Evolutionary conservation across 2,113 vertebrate genomes (phyloP).

Genomic region (Pyrgilauda ruficollis): DNA sequence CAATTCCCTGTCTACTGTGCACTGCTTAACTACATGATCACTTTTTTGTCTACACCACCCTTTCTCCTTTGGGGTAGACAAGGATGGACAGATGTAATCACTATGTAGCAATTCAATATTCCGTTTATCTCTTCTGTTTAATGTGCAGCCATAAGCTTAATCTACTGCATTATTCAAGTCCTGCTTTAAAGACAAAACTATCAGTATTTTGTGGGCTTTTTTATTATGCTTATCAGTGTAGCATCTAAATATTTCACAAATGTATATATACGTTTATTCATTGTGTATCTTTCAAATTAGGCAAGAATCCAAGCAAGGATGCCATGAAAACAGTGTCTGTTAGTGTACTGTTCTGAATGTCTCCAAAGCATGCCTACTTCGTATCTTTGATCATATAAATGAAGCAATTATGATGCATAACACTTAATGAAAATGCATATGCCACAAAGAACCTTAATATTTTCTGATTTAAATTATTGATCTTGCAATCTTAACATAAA

Average conservation of each 20-base stretch:
- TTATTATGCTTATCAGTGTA: not conserved
- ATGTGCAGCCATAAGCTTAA: not conserved
- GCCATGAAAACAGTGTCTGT: not conserved
- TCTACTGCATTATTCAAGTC: not conserved
- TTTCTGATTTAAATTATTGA: not conserved
- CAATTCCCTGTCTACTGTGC: not conserved
- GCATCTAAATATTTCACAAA: not conserved
- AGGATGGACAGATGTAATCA: not conserved
- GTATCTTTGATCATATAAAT: not conserved
- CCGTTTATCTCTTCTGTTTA: not conserved
- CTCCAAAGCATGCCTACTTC: not conserved
- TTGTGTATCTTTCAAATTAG: not conserved
- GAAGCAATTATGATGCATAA: not conserved
- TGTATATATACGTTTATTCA: not conserved
- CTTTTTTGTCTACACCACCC: not conserved
- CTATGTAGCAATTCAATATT: not conserved
- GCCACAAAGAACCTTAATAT: not conserved
- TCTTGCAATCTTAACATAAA: not conserved
- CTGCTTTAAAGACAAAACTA: not conserved
- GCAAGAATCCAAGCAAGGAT: not conserved
- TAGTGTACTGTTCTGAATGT: not conserved
- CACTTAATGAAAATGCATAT: not conserved
- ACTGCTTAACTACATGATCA: not conserved
- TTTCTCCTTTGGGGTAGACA: not conserved
- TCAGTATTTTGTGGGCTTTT: not conserved